Percentiles rank a stretch among this genome's conserved stretches.
Conservation (phyloP, 2,113 vertebrate genomes). For the Pomatostomus ruficeps region DNA sequence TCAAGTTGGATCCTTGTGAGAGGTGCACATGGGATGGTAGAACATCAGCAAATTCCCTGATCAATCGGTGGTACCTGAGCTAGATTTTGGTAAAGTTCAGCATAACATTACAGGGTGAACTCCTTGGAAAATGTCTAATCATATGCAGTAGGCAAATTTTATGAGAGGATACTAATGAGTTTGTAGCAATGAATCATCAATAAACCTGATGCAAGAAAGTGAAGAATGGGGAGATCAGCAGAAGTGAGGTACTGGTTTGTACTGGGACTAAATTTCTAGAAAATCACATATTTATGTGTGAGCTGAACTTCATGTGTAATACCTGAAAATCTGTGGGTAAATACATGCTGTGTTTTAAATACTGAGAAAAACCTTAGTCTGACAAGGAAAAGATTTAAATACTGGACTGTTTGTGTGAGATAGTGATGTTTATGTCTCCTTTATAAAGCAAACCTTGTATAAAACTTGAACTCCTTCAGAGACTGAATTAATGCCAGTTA, state of each 20-base stretch:
- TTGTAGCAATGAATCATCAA: neutral
- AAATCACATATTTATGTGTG: neutral
- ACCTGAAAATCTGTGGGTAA: neutral
- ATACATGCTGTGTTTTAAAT: neutral
- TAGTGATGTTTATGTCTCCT: neutral
- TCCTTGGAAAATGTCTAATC: neutral
- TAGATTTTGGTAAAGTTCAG: neutral
- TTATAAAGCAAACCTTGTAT: slow-evolving; percentile 19
- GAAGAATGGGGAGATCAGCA: neutral
- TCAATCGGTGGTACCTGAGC: neutral
- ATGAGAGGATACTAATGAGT: neutral
- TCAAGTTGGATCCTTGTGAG: neutral
- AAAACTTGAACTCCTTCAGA: slow-evolving; percentile 4
- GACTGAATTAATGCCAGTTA: slow-evolving; percentile 49
- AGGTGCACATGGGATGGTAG: neutral
- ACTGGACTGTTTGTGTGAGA: neutral
- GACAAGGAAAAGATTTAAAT: neutral
- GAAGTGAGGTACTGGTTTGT: neutral
- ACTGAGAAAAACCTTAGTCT: neutral
- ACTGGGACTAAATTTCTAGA: neutral
- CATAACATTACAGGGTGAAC: neutral
- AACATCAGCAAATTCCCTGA: neutral
- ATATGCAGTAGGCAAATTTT: neutral
- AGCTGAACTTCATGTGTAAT: neutral
- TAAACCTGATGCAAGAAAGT: neutral